Percentiles rank a stretch among this genome's conserved stretches.
phyloP scores from a whole-genome alignment of 2,888 invertebrate species.

The Torymus tubicola region DNA sequence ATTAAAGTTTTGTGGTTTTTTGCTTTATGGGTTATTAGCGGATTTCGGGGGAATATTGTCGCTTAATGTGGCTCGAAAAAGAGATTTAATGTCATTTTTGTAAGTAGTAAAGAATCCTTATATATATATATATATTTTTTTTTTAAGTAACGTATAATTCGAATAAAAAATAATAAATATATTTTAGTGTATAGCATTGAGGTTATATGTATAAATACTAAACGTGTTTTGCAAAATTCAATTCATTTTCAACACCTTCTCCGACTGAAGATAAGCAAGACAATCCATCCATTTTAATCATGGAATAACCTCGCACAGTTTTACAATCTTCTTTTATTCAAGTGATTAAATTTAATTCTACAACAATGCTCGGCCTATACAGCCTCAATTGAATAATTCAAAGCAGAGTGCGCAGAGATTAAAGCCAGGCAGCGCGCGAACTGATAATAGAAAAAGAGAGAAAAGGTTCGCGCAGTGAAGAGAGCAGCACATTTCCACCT shows the following conservation, averaged over 20 bases:
- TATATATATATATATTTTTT: too few relatives aligned
- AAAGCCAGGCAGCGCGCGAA: constrained; percentile 24
- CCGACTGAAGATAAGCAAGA: not conserved
- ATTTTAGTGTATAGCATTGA: too few relatives aligned
- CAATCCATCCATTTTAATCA: constrained; percentile 6
- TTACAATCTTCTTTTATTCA: constrained; percentile 15
- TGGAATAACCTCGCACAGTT: constrained; percentile 1
- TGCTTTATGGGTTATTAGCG: constrained; percentile 35
- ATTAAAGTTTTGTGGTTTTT: constrained; percentile 53
- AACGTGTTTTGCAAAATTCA: too few relatives aligned
- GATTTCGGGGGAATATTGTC: too few relatives aligned
- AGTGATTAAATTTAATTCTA: constrained; percentile 50
- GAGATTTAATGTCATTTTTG: too few relatives aligned
- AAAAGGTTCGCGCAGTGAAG: not conserved
- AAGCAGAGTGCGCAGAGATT: constrained; percentile 49
- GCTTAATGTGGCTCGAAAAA: too few relatives aligned
- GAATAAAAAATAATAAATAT: too few relatives aligned
- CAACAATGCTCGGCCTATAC: constrained; percentile 29
- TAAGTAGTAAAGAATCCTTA: too few relatives aligned
- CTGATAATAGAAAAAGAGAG: constrained; percentile 16
- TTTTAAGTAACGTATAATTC: too few relatives aligned
- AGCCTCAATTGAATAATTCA: constrained; percentile 51
- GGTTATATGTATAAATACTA: too few relatives aligned
- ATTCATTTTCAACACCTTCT: too few relatives aligned
- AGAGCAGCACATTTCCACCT: constrained; percentile 47